Evolutionary conservation across 2,888 invertebrate species (phyloP), one percentile per base, ranked within the genome.

Genomic region (Hirtodrosophila confusa): DNA sequence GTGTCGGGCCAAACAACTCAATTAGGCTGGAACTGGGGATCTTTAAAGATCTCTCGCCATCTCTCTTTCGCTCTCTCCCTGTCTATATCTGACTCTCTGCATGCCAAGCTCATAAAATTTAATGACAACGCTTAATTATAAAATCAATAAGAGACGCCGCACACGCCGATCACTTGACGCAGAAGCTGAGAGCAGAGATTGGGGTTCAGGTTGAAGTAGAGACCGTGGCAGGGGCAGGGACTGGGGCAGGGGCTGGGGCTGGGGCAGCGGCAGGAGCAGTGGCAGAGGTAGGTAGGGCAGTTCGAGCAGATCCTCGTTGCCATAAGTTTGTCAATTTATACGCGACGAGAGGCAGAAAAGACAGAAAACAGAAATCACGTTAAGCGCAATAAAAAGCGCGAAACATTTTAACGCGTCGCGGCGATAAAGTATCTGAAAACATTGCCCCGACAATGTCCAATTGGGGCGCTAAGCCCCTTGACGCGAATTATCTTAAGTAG

Each of bases 61-160:
- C 37, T 37, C 11, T 23, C 8, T 31, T 23, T 37, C 29, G 55
- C 39, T 65, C 35, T 10, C 37, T 40, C 11, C 7, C 43, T 56
- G 27, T 17, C 45, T 12, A 12, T 43, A 24, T 56, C 31, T 40
- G n/a, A 33, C 12, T 36, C 60, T 53, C 61, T 50, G 60, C 47
- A 65, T 62, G 51, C 54, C 63, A 53, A 70, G 68, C 83, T 78
- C 89, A 78, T 87, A 89, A 87, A 87, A 89, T 89, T 89, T 89
- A 89, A 89, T 88, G 89, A 89, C 86, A 88, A 83, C 88, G 89
- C 87, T 87, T 89, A 89, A 87, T 87, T 87, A 87, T 86, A 88
- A 89, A 87, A 89, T 87, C 89, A 87, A 87, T 87, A 87, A 89
- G 88, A 76, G 84, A 88, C 70, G 89, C 89, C 88, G 84, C 88